A percentile compares a stretch with the other conserved stretches of the same genome.
These are phyloP conservation scores for Pemphredon lugubris DNA, from an alignment of 2,888 invertebrate genomes.

Conservation along the genomic window DNA sequence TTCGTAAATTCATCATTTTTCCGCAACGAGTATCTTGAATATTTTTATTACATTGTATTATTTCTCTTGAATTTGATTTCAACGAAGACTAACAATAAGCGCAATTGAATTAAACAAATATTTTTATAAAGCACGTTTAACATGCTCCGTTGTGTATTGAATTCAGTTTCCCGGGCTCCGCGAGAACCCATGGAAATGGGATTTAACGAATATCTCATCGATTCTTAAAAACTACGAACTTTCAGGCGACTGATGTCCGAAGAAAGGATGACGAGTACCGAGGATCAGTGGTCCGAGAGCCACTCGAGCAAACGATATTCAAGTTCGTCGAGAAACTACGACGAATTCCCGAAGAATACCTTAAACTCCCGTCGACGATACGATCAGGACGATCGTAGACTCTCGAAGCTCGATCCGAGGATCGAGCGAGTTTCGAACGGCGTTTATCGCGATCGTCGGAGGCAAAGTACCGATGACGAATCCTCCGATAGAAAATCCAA, in stretches of 20 bases:
- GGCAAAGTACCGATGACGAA: constrained; percentile 74
- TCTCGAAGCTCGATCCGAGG: constrained; percentile 42
- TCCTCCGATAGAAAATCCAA: constrained; percentile 66
- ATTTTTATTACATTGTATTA: no score
- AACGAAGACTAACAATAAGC: no score
- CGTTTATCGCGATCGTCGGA: constrained; percentile 55
- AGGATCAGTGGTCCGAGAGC: constrained; percentile 73
- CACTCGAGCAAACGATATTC: constrained; percentile 65
- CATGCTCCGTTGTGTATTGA: no score
- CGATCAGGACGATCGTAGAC: constrained; percentile 55
- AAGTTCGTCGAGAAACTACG: constrained; percentile 58
- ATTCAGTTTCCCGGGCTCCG: no score
- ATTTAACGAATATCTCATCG: no score
- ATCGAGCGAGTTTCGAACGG: constrained; percentile 53
- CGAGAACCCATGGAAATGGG: no score
- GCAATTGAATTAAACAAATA: no score
- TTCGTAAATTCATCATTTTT: no score
- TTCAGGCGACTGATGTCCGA: constrained; percentile 73
- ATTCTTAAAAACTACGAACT: no score
- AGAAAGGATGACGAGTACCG: constrained; percentile 71
- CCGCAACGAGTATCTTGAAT: no score
- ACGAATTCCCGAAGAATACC: constrained; percentile 61
- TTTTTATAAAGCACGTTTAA: no score
- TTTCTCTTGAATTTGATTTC: no score
- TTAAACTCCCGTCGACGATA: constrained; percentile 58